Conservation (phyloP, 2,113 vertebrate genomes). For the Andinoacara biseriatus region DNA sequence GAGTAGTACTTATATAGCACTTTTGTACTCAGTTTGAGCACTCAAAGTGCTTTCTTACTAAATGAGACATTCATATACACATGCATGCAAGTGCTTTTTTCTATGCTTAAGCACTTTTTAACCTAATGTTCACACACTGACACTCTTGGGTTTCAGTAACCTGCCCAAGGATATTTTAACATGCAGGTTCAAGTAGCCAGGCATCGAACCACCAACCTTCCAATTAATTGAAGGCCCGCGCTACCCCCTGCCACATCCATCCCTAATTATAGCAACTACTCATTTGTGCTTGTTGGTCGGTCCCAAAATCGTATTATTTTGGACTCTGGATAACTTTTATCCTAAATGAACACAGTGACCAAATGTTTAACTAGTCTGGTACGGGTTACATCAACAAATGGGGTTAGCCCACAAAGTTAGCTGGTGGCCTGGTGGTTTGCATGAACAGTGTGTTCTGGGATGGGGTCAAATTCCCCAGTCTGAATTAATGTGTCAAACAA, state of each 20-base stretch:
- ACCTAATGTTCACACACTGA: not conserved
- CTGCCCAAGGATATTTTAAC: not conserved
- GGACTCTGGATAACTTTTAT: not conserved
- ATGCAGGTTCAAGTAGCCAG: not conserved
- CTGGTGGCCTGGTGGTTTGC: not conserved
- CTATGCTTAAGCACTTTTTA: not conserved
- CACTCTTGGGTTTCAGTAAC: not conserved
- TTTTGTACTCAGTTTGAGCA: not conserved
- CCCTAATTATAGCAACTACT: not conserved
- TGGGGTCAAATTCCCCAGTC: not conserved
- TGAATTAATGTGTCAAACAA: not conserved
- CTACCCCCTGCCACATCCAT: not conserved
- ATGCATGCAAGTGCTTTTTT: not conserved
- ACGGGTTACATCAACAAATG: constrained; percentile 3
- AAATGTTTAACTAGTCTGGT: not conserved
- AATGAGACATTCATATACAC: too few relatives aligned
- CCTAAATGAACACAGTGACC: not conserved
- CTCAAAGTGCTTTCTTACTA: not conserved
- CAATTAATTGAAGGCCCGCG: not conserved
- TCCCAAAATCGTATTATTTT: too few relatives aligned
- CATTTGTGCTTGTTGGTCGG: too few relatives aligned
- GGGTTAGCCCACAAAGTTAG: not conserved
- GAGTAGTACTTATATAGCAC: not conserved
- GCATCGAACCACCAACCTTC: not conserved
- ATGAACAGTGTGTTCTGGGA: not conserved